phyloP scores from a whole-genome alignment of 30 jellyfish, hydroid and myxozoan species.

The Aurelia aurita complex sp. Pacific region DNA sequence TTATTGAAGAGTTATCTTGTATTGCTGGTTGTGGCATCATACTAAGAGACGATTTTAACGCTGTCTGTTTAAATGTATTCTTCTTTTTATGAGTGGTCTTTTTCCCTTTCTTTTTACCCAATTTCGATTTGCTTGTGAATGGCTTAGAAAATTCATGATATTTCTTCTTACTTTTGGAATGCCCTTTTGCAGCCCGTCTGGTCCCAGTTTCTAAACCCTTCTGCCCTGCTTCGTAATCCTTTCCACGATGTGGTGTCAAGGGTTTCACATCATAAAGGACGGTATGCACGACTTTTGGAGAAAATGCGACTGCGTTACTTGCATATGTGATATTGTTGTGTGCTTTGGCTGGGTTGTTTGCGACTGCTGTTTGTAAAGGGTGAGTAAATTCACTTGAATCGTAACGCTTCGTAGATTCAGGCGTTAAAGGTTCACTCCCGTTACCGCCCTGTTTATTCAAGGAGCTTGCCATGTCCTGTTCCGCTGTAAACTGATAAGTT shows the following conservation, averaged over 20 bases:
- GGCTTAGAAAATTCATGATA: background rate
- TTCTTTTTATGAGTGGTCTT: background rate
- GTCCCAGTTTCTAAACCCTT: background rate
- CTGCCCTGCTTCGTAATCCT: background rate
- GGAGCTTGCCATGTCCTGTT: slow-evolving; percentile 12
- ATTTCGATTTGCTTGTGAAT: background rate
- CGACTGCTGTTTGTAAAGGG: too few relatives aligned
- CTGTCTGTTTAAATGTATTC: background rate
- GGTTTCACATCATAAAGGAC: slow-evolving; percentile 54
- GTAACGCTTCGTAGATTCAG: background rate
- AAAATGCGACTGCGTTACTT: too few relatives aligned
- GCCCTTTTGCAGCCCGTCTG: slow-evolving; percentile 1
- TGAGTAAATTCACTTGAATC: too few relatives aligned
- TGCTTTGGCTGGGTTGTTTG: too few relatives aligned
- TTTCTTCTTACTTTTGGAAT: background rate
- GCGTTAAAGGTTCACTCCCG: slow-evolving; percentile 19
- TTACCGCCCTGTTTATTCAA: slow-evolving; percentile 6
- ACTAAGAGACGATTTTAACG: background rate
- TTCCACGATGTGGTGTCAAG: slow-evolving; percentile 18
- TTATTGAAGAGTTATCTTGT: background rate
- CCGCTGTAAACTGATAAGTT: slow-evolving; percentile 26
- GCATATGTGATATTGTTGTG: too few relatives aligned
- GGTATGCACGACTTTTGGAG: slow-evolving; percentile 9
- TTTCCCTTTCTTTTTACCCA: background rate
- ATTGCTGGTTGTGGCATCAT: slow-evolving; percentile 46